These are phyloP conservation scores for Prunella strophiata DNA, from an alignment of 2,797 vertebrate species.

Conservation along the genomic window DNA sequence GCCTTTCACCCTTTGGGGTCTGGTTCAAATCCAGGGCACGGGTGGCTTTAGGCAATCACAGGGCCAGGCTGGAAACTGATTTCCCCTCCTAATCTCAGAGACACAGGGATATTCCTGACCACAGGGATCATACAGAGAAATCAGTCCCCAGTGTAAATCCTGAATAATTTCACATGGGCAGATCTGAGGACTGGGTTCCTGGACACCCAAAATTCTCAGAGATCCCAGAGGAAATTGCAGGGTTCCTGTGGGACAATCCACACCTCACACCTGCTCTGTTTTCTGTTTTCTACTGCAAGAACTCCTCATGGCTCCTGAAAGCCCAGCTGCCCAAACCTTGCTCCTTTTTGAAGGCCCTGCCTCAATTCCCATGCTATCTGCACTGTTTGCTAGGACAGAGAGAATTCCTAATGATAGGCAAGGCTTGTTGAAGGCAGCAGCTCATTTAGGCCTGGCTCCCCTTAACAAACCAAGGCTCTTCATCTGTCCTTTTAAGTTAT, in stretches of 20 bases:
- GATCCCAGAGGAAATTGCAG: not conserved
- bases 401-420: slow-evolving; percentile 56
- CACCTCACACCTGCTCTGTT: not conserved
- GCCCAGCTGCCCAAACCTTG: not conserved
- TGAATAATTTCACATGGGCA: rapidly evolving
- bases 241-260: not conserved
- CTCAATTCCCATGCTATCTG: not conserved
- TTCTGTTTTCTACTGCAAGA: too few relatives aligned
- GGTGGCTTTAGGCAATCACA: not conserved
- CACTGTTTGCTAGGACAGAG: slow-evolving; percentile 25
- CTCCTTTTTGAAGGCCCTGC: not conserved
- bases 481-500: slow-evolving; percentile 69
- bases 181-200: not conserved
- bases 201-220: not conserved
- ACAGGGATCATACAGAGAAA: rapidly evolving
- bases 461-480: slow-evolving; percentile 50
- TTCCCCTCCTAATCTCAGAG: not conserved
- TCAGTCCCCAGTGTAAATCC: too few relatives aligned
- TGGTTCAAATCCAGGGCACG: slow-evolving; percentile 1
- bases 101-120: not conserved
- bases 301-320: not conserved
- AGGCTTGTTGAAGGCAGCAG: slow-evolving; percentile 24
- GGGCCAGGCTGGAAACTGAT: not conserved
- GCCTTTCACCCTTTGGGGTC: not conserved
- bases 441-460: slow-evolving; percentile 57